Evolutionary conservation across 35 echinoderm and acorn worm genomes (phyloP).

Genomic region (Eucidaris tribuloides): DNA sequence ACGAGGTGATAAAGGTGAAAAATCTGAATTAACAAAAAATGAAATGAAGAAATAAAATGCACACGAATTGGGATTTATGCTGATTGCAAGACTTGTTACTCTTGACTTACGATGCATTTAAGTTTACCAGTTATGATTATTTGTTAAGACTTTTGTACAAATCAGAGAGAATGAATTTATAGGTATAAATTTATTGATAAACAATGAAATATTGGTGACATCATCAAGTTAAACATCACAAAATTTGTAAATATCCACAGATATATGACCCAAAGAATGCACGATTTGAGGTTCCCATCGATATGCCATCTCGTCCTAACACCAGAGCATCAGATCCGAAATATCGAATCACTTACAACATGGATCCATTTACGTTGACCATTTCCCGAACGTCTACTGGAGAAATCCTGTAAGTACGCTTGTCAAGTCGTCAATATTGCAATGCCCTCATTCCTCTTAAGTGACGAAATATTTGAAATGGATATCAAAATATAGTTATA

Average conservation of each 20-base stretch:
- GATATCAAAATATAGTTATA: too few species aligned
- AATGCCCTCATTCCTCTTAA: too few species aligned
- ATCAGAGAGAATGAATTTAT: not conserved
- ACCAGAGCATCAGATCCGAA: not conserved
- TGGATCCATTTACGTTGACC: conserved; percentile 44
- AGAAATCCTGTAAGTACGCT: conserved; percentile 56
- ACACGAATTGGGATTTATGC: not conserved
- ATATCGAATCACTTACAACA: conserved; percentile 31
- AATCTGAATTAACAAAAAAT: too few species aligned
- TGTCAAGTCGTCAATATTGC: too few species aligned
- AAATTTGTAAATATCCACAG: not conserved
- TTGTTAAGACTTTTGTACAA: not conserved
- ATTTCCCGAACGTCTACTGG: conserved; percentile 51
- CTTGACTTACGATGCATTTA: not conserved
- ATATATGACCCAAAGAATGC: conserved; percentile 57
- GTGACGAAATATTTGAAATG: too few species aligned
- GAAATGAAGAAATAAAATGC: too few species aligned
- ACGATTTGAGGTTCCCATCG: conserved; percentile 63
- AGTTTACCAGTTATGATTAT: not conserved
- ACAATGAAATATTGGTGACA: not conserved
- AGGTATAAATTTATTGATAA: not conserved
- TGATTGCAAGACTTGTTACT: not conserved
- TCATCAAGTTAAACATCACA: not conserved
- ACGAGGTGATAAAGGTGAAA: too few species aligned
- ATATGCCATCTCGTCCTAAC: not conserved